phyloP scores from a whole-genome alignment of 2,113 vertebrate species.

The Arenaria interpres region DNA sequence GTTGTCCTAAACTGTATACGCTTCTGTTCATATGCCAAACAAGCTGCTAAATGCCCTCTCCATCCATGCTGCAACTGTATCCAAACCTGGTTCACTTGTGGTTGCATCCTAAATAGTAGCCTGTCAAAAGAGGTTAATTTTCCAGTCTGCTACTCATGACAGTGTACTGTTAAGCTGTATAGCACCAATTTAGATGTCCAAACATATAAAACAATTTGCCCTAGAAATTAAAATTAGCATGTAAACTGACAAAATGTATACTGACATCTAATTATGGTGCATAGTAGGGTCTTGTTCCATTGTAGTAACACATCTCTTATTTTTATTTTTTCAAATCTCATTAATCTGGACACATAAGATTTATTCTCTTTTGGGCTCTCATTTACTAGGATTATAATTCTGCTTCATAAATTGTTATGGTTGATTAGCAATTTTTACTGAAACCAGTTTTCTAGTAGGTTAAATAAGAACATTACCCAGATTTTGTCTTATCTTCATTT shows the following conservation, averaged over 20 bases:
- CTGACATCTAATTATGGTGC: slow-evolving; percentile 12
- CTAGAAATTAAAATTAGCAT: slow-evolving; percentile 9
- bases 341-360: not conserved
- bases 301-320: not conserved
- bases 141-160: not conserved
- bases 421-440: not conserved
- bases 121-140: slow-evolving; percentile 32
- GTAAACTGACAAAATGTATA: not conserved
- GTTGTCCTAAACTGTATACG: not conserved
- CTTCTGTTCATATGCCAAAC: not conserved
- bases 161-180: not conserved
- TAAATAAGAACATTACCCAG: not conserved
- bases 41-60: not conserved
- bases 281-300: not conserved
- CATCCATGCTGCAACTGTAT: not conserved
- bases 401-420: not conserved
- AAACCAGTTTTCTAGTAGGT: not conserved
- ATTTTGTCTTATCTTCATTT: not conserved
- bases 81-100: not conserved
- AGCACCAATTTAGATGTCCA: slow-evolving; percentile 20
- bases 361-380: not conserved
- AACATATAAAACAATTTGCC: not conserved
- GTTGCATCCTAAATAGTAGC: not conserved
- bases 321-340: not conserved
- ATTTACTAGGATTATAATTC: not conserved